Percentiles rank a stretch among this genome's conserved stretches.
These are phyloP conservation scores for Paratrypauchen microcephalus DNA, from an alignment of 2,797 vertebrate species.

Conservation along the genomic window DNA sequence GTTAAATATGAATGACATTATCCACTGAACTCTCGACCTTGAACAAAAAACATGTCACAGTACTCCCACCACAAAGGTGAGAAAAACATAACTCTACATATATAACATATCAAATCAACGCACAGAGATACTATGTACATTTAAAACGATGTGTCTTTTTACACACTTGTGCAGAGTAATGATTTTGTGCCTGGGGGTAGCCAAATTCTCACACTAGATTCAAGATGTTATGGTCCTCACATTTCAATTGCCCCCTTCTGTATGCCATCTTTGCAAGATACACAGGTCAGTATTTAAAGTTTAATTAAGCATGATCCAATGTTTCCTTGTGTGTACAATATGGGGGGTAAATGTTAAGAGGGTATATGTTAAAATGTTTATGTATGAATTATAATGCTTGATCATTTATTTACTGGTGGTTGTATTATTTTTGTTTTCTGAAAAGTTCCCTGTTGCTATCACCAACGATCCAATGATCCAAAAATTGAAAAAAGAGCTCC, in stretches of 20 bases:
- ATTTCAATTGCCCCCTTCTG: slow-evolving; percentile 1
- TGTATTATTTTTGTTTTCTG: not conserved
- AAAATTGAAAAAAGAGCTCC: slow-evolving; percentile 85
- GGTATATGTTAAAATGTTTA: not conserved
- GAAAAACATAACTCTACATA: not conserved
- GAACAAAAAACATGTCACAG: slow-evolving; percentile 46
- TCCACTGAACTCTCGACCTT: slow-evolving; percentile 29
- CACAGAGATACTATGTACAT: not conserved
- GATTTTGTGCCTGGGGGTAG: not conserved
- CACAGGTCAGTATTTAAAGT: slow-evolving; percentile 36
- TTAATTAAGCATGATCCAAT: not conserved
- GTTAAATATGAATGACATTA: not conserved
- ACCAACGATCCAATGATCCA: slow-evolving; percentile 27
- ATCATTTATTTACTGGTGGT: not conserved
- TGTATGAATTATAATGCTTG: not conserved
- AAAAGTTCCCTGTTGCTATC: slow-evolving; percentile 19
- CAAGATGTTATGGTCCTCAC: slow-evolving; percentile 7
- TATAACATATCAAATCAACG: not conserved
- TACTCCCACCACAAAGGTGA: slow-evolving; percentile 48
- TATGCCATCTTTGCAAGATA: slow-evolving; percentile 18
- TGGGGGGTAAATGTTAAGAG: not conserved
- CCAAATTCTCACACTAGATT: not conserved
- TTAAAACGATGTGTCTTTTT: not conserved
- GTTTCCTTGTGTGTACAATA: not conserved
- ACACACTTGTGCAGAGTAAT: not conserved